phyloP scores from a whole-genome alignment of 2,797 vertebrate species.

The Phyllotis vaccarum region DNA sequence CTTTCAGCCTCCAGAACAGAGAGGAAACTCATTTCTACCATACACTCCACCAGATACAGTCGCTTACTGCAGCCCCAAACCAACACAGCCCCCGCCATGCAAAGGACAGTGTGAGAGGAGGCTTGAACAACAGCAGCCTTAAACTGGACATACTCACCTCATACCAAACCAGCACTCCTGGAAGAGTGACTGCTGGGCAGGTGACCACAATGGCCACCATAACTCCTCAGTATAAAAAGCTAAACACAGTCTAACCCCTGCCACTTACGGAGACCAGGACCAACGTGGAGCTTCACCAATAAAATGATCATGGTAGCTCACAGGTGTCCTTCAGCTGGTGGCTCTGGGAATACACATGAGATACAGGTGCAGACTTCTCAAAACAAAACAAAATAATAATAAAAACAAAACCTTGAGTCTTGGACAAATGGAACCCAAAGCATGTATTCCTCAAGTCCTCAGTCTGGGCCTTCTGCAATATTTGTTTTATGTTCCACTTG shows the following conservation, averaged over 20 bases:
- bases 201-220: not conserved
- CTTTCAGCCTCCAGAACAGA: not conserved
- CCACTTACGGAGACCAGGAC: not conserved
- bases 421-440: not conserved
- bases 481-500: not conserved
- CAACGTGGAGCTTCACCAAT: not conserved
- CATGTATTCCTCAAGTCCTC: not conserved
- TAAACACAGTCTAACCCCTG: not conserved
- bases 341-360: not conserved
- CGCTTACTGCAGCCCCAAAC: not conserved
- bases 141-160: not conserved
- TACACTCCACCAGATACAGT: not conserved
- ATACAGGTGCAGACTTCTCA: not conserved
- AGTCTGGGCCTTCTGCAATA: not conserved
- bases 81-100: not conserved
- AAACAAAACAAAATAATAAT: not conserved
- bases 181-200: not conserved
- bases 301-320: not conserved
- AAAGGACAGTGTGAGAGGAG: not conserved
- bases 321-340: not conserved
- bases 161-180: not conserved
- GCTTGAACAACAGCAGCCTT: not conserved
- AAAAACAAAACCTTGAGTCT: not conserved
- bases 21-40: not conserved
- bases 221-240: not conserved